phyloP scores from a whole-genome alignment of 2,888 invertebrate genomes.

The Leucophenga maculata region DNA sequence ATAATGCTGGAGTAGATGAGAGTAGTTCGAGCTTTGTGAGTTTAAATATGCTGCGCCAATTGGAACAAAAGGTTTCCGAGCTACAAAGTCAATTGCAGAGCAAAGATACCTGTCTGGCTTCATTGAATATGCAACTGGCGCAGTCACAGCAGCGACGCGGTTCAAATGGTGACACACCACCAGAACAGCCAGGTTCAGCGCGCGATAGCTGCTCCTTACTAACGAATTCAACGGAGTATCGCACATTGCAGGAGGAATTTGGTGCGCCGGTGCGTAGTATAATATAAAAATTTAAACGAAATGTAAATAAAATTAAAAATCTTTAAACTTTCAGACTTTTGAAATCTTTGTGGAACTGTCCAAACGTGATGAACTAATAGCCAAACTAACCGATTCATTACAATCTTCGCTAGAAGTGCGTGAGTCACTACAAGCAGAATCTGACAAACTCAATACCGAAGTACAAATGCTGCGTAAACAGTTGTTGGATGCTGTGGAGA shows the following conservation, averaged over 20 bases:
- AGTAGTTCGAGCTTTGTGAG: constrained; percentile 57
- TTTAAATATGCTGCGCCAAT: constrained; percentile 65
- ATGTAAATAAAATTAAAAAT: background rate
- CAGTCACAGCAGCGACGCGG: constrained; percentile 50
- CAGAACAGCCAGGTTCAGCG: constrained; percentile 63
- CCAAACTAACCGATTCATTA: constrained; percentile 80
- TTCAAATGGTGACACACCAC: constrained; percentile 47
- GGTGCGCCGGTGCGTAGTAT: constrained; percentile 76
- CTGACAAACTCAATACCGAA: constrained; percentile 77
- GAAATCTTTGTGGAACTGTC: constrained; percentile 81
- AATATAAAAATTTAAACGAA: too few species aligned
- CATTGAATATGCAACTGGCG: constrained; percentile 67
- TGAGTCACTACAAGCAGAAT: constrained; percentile 77
- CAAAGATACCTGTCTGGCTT: constrained; percentile 68
- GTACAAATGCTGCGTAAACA: constrained; percentile 74
- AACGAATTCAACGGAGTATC: constrained; percentile 78
- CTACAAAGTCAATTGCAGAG: constrained; percentile 64
- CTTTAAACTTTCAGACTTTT: constrained; percentile 75
- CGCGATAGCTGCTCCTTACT: constrained; percentile 69
- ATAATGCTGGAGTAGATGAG: constrained; percentile 30
- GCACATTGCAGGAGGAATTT: constrained; percentile 81
- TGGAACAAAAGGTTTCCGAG: constrained; percentile 68
- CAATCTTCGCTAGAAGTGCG: constrained; percentile 78
- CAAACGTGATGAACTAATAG: constrained; percentile 81
- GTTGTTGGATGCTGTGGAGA: constrained; percentile 72